Base-by-base conservation (phyloP, 1,140 invertebrate genomes). In the Gonatopus flavifemur region DNA sequence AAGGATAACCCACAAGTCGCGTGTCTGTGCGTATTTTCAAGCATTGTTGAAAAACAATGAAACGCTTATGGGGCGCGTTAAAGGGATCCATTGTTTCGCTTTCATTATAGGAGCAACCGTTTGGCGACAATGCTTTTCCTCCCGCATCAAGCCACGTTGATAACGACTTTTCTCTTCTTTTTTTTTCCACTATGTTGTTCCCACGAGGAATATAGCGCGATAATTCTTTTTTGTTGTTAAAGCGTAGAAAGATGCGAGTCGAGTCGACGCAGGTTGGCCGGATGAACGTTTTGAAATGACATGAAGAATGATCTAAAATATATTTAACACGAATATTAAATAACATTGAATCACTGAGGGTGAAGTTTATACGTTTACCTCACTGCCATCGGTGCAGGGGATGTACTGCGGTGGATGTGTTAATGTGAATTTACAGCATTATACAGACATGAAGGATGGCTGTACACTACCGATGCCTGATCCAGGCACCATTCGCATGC, bases 41-140 rank as follows among this genome's bases (percentile, higher is more conserved):
- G 59, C 60, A 72, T 69, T 72, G 68, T 70, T 62, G 53, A 55
- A 57, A 65, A 74, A 74, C 69, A 74, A 74, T 74, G 60, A 74
- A 70, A 69, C 59, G 67, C 67, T 72, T 69, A 70, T 64, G 68
- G 55, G 53, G 64, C 64, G 64, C 65, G 67, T 71, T 73, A 69
- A 70, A 61, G 62, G 62, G 53, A 45, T 49, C 58, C 60, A 72
- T 74, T 74, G 71, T 74, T 63, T 70, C 59, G 49, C 36, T 39
- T 43, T 57, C 60, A 58, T 62, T 55, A 68, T 64, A 55, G 56
- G 57, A 57, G 57, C 64, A 63, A 61, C 62, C 62, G 64, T 62
- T 72, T 55, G 61, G 50, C 57, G 57, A 70, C 67, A 63, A 65
- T 66, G 65, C 63, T 59, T n/a, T 66, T 64, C 60, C 61, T 57